These are phyloP conservation scores for Drosophila differens DNA, from an alignment of 2,888 invertebrate genomes.

Conservation along the genomic window DNA sequence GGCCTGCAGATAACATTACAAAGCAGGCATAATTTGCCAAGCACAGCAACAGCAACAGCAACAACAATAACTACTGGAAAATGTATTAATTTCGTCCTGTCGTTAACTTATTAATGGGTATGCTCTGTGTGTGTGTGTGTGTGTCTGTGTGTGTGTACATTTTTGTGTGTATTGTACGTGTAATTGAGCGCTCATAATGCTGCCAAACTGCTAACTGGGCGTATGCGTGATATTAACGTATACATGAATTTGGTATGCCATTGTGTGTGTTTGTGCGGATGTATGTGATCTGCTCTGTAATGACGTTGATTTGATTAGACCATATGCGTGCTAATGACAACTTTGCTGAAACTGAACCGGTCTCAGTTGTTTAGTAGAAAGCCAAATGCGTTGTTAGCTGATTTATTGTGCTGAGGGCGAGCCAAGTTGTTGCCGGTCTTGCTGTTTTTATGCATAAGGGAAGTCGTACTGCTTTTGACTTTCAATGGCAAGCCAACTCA, in stretches of 20 bases:
- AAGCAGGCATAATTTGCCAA: conserved; percentile 41
- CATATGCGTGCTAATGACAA: conserved; percentile 66
- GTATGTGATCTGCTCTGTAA: conserved; percentile 32
- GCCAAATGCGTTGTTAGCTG: conserved; percentile 27
- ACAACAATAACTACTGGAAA: conserved; percentile 8
- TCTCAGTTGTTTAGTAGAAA: conserved; percentile 1
- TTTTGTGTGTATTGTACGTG: conserved; percentile 8
- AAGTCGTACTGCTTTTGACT: conserved; percentile 26
- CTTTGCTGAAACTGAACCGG: conserved; percentile 16
- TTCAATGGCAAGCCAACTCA: conserved; percentile 9
- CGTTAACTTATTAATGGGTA: conserved; percentile 70
- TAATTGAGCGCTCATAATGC: conserved; percentile 65
- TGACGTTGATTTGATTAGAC: conserved; percentile 57
- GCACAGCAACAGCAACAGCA: background rate
- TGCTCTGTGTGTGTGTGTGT: background rate
- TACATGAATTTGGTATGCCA: conserved; percentile 24
- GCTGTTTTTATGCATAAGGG: background rate
- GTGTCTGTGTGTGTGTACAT: background rate
- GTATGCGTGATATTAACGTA: conserved; percentile 39
- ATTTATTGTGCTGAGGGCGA: conserved; percentile 24
- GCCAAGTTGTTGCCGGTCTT: conserved; percentile 6
- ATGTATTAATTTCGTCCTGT: conserved; percentile 61
- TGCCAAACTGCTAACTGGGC: conserved; percentile 35
- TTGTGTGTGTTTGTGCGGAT: conserved; percentile 4
- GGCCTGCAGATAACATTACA: conserved; percentile 28